Conservation (phyloP, 2,113 vertebrate genomes). For the Pelodiscus sinensis region DNA sequence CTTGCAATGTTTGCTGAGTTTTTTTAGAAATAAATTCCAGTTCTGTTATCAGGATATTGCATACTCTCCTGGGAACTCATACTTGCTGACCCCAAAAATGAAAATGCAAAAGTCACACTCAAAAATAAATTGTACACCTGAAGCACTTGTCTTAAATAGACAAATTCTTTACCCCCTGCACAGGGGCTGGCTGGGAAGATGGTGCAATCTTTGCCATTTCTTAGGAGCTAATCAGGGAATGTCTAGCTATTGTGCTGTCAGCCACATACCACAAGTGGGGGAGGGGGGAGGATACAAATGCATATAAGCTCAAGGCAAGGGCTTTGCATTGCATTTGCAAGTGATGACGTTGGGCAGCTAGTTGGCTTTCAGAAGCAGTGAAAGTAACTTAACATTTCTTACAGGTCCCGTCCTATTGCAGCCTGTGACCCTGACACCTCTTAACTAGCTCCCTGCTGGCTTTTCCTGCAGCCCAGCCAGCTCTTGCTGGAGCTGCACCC, state of each 20-base stretch:
- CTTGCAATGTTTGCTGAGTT: neutral
- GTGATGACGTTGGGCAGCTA: neutral
- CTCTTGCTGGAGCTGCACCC: no score
- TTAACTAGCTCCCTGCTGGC: no score
- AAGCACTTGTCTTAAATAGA: neutral
- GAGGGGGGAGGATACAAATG: fast-evolving
- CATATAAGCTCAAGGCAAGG: fast-evolving
- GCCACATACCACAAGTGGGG: fast-evolving
- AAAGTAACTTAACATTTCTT: no score
- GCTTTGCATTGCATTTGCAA: neutral
- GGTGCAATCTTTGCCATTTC: fast-evolving
- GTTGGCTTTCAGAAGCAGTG: neutral
- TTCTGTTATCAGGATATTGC: neutral
- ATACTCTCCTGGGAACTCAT: neutral
- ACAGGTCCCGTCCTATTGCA: no score
- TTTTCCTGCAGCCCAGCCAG: no score
- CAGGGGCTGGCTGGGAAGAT: fast-evolving
- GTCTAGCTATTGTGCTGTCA: neutral
- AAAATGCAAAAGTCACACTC: neutral
- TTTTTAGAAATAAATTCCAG: neutral
- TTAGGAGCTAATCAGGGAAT: neutral
- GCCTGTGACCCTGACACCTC: no score
- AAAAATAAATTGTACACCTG: fast-evolving
- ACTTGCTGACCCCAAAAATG: neutral
- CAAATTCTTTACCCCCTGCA: fast-evolving